Base-by-base conservation (phyloP, 2,113 vertebrate genomes). In the Mobula birostris region DNA sequence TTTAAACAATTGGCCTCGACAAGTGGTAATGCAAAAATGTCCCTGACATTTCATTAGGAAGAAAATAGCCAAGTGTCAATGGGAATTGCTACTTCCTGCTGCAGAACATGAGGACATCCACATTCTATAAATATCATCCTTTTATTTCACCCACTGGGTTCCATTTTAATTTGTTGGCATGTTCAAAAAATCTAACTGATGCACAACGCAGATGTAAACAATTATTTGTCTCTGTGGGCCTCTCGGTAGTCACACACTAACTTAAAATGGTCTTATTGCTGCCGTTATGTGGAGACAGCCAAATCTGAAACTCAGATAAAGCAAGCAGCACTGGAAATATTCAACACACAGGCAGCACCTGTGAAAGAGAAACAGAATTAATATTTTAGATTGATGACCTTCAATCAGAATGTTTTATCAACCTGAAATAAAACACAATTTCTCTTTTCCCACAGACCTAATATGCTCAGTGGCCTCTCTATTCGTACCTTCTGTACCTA, bases 131-230 rank as follows among this genome's bases (percentile, higher is more conserved):
- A 72, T 92, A 72, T 92, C 66, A 40, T 70, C 90, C 66, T 40
- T 72, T 93, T 32, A 27, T 93, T 91, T 93, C 90, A 70, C 11
- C 61, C 68, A 72, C 72, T 88, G 61, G 66, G 32, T 48, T 72
- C 66, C 36, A 72, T 48, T 93, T 93, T 19, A 7, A 93, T 93
- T 93, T 93, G 90, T 93, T 93, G 36, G 90, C 32, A 12, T 48
- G 68, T 19, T 12, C 5, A 9, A 74, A 72, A 93, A 70, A 72
- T 3, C 87, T 19, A 14, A 19, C 63, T 68, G 87, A 91, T 36
- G 63, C 66, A 70, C 88, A 91, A n/a, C 63, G 36, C 88, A 91
- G 88, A 70, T 40, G 88, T 68, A 93, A 93, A 74, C 21, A 48
- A 48, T 93, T n/a, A 92, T 72, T 92, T 92, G 90, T 74, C 36